Base-by-base conservation (phyloP, 2,888 invertebrate genomes). In the Apodemia mormo region DNA sequence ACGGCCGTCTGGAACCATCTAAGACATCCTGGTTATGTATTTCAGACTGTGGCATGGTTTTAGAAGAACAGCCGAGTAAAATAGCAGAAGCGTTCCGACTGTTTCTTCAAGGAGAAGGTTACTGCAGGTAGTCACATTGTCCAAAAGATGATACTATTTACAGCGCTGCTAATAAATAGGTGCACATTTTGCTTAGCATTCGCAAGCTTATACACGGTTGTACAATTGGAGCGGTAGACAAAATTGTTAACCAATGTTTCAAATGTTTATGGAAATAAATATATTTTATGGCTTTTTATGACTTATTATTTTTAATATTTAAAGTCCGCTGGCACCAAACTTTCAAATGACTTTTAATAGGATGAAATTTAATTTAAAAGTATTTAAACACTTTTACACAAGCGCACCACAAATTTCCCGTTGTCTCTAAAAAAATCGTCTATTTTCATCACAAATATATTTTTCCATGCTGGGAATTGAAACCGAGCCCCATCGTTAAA, bases 11-110 rank as follows among this genome's bases (percentile, higher is more conserved):
- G 86, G 98, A 99, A 89, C 99, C 99, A 14, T 96, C 97, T 74
- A 98, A 97, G 87, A 98, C 99, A 54, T 98, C 99, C 67, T 99
- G 99, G 98, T 96, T 99, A 96, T 99, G 99, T 96, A 97, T 99
- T 80, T 98, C 98, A 45, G 99, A 99, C 88, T 98, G 99, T 86
- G 99, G 99, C 74, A 97, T 99, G 97, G 98, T 99, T 8, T 92
- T 99, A 81, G 99, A 99, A 93, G 99, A 99, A 88, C 98, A 98
- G 88, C 99, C 99, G 61, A 97, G 96, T 78, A 99, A 99, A 95
- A 97, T 99, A 79, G 97, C 98, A 82, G 99, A 99, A 93, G 99
- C 99, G 71, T 97, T 99, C 92, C 95, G 98, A 85, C 95, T 99
- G 80, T 99, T 99, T 94, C 95, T 99, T 77, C 99, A 99, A 93